Evolutionary conservation across 2,113 vertebrate genomes (phyloP).

Genomic region (Stigmatopora nigra): DNA sequence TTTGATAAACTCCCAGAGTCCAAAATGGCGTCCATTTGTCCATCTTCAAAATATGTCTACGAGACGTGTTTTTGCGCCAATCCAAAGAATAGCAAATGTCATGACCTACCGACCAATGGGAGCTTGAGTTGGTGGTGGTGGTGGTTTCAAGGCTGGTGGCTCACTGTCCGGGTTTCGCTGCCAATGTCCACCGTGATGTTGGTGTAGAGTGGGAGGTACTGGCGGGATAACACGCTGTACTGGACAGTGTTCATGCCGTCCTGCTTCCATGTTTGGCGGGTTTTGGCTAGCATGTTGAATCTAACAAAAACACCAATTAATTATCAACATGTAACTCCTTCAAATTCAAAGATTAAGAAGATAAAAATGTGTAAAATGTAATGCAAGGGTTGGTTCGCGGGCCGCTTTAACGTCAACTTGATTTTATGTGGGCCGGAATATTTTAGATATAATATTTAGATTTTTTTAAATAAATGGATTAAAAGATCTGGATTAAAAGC

Average conservation of each 20-base stretch:
- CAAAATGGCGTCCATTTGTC: conserved; percentile 23
- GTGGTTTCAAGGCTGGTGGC: conserved; percentile 6
- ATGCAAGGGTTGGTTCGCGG: no score
- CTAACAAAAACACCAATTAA: conserved; percentile 33
- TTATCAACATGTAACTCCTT: no score
- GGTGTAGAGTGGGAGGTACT: conserved; percentile 72
- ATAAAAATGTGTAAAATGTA: no score
- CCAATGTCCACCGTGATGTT: conserved; percentile 77
- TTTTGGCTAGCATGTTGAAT: conserved; percentile 75
- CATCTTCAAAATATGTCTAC: not conserved
- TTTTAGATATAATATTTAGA: no score
- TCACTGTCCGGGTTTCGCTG: conserved; percentile 35
- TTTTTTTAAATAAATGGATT: no score
- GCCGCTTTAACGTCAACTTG: no score
- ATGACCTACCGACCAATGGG: not conserved
- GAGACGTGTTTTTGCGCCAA: not conserved
- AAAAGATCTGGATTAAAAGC: no score
- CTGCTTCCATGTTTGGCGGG: conserved; percentile 62
- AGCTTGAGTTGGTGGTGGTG: not conserved
- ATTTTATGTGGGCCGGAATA: no score
- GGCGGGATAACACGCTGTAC: conserved; percentile 65
- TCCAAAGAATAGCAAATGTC: not conserved
- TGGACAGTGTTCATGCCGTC: conserved; percentile 70
- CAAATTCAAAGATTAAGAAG: no score
- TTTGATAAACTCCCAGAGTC: conserved; percentile 66